phyloP scores from a whole-genome alignment of 2,888 invertebrate genomes.

The Drosophila atripex region DNA sequence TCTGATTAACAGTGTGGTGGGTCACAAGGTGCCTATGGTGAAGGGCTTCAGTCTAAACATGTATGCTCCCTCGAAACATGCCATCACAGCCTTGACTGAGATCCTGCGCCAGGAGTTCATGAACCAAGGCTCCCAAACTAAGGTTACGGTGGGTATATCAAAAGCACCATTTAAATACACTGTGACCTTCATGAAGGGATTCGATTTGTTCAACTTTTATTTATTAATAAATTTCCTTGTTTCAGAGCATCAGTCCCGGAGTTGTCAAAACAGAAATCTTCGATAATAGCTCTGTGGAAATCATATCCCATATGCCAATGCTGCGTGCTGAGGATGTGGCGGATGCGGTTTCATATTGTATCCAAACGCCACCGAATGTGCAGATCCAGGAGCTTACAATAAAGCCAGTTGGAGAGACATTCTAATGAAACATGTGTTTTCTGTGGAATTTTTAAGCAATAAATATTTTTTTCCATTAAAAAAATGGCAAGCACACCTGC shows the following conservation, averaged over 20 bases:
- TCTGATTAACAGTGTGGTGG: slow-evolving; percentile 82
- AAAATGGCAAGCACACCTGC: not conserved
- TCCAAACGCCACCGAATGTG: slow-evolving; percentile 77
- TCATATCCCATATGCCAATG: slow-evolving; percentile 42
- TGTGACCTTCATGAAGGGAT: too few species aligned
- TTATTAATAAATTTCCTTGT: not conserved
- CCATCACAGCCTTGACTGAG: slow-evolving; percentile 75
- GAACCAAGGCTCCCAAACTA: slow-evolving; percentile 60
- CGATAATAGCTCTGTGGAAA: slow-evolving; percentile 41
- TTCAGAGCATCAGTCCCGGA: slow-evolving; percentile 79
- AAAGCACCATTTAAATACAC: not conserved
- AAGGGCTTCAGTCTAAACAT: slow-evolving; percentile 68
- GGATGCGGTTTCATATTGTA: slow-evolving; percentile 73
- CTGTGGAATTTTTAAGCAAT: not conserved
- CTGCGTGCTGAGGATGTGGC: slow-evolving; percentile 74
- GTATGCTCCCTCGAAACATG: slow-evolving; percentile 78
- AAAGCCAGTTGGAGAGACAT: slow-evolving; percentile 54
- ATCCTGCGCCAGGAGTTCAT: slow-evolving; percentile 78
- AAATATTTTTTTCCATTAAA: not conserved
- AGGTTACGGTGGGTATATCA: slow-evolving; percentile 65
- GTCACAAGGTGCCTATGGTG: slow-evolving; percentile 69
- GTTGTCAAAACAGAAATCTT: slow-evolving; percentile 71
- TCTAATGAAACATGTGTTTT: slow-evolving; percentile 25
- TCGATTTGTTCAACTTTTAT: not conserved
- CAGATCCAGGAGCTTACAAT: slow-evolving; percentile 65